These are phyloP conservation scores for Propithecus deckenii DNA, from an alignment of 2,797 vertebrate genomes.

Conservation along the genomic window DNA sequence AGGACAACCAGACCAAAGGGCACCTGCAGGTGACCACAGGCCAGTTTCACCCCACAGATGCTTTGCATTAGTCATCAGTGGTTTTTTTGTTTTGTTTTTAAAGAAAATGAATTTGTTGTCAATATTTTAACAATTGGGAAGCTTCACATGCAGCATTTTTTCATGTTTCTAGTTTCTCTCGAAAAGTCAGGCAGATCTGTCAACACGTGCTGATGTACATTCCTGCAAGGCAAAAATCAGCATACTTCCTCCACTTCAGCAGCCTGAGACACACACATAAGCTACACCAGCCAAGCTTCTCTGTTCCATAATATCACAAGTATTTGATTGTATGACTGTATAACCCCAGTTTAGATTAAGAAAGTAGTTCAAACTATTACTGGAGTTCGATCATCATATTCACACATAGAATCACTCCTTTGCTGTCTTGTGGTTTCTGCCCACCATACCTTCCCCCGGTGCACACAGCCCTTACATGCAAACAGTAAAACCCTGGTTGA, in stretches of 20 bases:
- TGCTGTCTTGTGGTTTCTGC: not conserved
- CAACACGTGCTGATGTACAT: not conserved
- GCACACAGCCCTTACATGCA: fast-evolving
- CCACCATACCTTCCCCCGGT: not conserved
- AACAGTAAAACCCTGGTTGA: not conserved
- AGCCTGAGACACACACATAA: not conserved
- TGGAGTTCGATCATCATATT: not conserved
- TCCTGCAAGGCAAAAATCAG: not conserved
- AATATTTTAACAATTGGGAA: not conserved
- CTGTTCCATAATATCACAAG: not conserved
- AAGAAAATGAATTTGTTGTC: not conserved
- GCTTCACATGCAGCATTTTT: not conserved
- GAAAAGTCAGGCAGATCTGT: conserved; percentile 39
- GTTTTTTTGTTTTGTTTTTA: not conserved
- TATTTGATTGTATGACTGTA: fast-evolving
- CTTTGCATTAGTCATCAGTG: not conserved
- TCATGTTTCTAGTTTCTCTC: conserved; percentile 45
- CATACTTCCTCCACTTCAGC: not conserved
- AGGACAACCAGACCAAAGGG: fast-evolving
- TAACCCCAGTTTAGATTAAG: not conserved
- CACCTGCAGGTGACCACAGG: fast-evolving
- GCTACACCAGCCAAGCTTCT: not conserved
- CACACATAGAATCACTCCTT: not conserved
- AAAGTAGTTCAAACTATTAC: not conserved
- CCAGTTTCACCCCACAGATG: not conserved